Evolutionary conservation across 2,797 vertebrate genomes (phyloP).

Genomic region (Mionectes olivaceus): DNA sequence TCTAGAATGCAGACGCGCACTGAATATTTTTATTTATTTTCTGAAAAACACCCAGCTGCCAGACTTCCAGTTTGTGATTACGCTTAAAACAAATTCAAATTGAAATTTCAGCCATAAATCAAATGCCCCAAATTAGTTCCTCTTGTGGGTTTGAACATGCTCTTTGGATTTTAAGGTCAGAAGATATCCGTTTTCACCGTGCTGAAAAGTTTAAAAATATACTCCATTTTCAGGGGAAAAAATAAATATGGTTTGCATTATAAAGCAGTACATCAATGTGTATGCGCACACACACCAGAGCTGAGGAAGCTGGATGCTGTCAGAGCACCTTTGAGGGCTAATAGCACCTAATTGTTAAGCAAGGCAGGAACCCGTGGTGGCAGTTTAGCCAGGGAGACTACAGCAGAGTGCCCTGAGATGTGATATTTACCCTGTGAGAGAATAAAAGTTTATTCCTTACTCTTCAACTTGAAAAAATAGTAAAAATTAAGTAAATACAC

Average conservation of each 20-base stretch:
- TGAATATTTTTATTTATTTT: conserved; percentile 67
- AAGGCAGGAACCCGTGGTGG: background rate
- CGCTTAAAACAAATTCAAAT: conserved; percentile 67
- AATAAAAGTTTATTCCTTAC: conserved; percentile 53
- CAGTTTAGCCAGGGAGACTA: background rate
- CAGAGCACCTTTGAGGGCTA: conserved; percentile 34
- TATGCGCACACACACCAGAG: background rate
- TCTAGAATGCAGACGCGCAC: conserved; percentile 8
- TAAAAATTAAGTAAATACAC: conserved; percentile 67
- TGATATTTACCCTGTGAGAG: conserved; percentile 29
- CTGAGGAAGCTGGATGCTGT: background rate
- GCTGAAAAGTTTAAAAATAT: conserved; percentile 70
- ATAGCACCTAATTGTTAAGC: conserved; percentile 31
- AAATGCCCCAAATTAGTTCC: conserved; percentile 70
- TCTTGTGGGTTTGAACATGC: conserved; percentile 69
- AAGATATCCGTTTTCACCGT: conserved; percentile 57
- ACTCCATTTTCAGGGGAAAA: background rate
- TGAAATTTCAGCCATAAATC: conserved; percentile 69
- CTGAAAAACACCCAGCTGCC: conserved; percentile 57
- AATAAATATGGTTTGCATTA: conserved; percentile 66
- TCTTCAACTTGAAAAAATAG: conserved; percentile 53
- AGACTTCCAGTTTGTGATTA: conserved; percentile 50
- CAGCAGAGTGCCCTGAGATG: background rate
- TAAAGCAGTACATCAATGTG: conserved; percentile 43
- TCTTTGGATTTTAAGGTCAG: conserved; percentile 63